A percentile compares a stretch with the other conserved stretches of the same genome.
Conservation (phyloP, 2,888 invertebrate species). For the Rambutsinella grinnellia region DNA sequence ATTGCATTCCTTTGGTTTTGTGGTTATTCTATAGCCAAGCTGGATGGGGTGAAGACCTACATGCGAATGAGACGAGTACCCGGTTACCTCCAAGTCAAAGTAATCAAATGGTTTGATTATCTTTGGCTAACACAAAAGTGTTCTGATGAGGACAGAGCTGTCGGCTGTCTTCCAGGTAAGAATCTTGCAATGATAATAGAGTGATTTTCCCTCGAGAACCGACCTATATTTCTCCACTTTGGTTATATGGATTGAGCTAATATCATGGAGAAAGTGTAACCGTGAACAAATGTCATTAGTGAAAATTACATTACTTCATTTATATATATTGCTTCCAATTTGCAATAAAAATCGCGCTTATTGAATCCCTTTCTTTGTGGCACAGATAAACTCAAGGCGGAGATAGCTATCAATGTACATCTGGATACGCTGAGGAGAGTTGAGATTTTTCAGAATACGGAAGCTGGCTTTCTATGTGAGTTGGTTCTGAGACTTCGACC, state of each 20-base stretch:
- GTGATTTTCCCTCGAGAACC: too few species aligned
- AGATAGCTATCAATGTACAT: slow-evolving; percentile 99
- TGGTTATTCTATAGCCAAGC: slow-evolving; percentile 80
- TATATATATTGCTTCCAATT: slow-evolving; percentile 1
- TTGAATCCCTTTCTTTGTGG: not conserved
- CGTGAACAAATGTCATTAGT: not conserved
- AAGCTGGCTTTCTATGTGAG: slow-evolving; percentile 98
- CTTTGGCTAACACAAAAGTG: slow-evolving; percentile 99
- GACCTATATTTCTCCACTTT: too few species aligned
- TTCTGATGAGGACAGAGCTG: slow-evolving; percentile 96
- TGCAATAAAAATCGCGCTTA: not conserved
- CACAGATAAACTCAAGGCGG: slow-evolving; percentile 97
- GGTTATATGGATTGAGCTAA: not conserved
- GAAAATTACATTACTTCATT: slow-evolving; percentile 8
- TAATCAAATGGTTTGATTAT: slow-evolving; percentile 99
- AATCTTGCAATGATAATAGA: too few species aligned
- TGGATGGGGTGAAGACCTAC: slow-evolving; percentile 98
- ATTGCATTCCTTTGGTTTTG: slow-evolving; percentile 25
- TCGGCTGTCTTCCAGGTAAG: slow-evolving; percentile 88
- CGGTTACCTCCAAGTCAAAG: slow-evolving; percentile 94
- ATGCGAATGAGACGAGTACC: slow-evolving; percentile 98
- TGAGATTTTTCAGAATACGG: slow-evolving; percentile 99
- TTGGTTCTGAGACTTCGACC: slow-evolving; percentile 94
- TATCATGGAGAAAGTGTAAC: not conserved
- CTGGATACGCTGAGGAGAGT: slow-evolving; percentile 97